Evolutionary conservation across 2,888 invertebrate genomes (phyloP).

Genomic region (Rhimphoctona megacephalus): DNA sequence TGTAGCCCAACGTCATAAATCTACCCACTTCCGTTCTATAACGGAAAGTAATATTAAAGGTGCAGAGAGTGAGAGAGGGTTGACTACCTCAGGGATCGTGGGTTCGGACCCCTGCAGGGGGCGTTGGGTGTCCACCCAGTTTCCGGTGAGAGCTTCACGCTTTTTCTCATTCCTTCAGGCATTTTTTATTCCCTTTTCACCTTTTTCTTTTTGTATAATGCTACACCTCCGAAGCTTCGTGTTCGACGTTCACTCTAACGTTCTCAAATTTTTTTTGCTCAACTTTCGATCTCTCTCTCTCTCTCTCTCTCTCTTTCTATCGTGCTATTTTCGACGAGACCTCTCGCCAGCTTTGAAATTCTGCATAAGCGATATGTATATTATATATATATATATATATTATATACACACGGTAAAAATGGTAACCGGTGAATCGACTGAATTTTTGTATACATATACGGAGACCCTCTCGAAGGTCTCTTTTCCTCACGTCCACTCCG

Average conservation of each 20-base stretch:
- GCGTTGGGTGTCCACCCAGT: slow-evolving; percentile 60
- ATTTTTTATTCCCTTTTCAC: background rate
- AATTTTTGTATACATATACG: slow-evolving; percentile 51
- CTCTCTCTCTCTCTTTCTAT: too few relatives aligned
- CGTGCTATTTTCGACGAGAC: slow-evolving; percentile 42
- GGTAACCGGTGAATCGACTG: slow-evolving; percentile 65
- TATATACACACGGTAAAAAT: slow-evolving; percentile 54
- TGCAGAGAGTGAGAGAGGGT: slow-evolving; percentile 52
- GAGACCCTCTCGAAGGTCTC: slow-evolving; percentile 54
- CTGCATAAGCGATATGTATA: slow-evolving; percentile 53
- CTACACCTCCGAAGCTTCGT: slow-evolving; percentile 47
- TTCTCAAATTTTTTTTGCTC: slow-evolving; percentile 38
- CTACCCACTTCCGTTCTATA: slow-evolving; percentile 78
- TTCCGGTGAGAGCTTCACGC: slow-evolving; percentile 56
- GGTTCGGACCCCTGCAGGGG: slow-evolving; percentile 46
- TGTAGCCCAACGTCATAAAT: slow-evolving; percentile 77
- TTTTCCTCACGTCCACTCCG: slow-evolving; percentile 1
- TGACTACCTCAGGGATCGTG: slow-evolving; percentile 50
- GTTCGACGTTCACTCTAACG: slow-evolving; percentile 51
- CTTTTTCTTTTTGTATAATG: slow-evolving; percentile 40
- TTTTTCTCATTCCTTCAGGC: slow-evolving; percentile 35
- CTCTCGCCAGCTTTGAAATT: slow-evolving; percentile 53
- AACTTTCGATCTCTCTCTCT: background rate
- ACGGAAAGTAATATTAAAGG: slow-evolving; percentile 80
- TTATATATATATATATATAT: background rate